A percentile compares a stretch with the other conserved stretches of the same genome.
Conservation (phyloP, 2,797 vertebrate species). For the Todus mexicanus region DNA sequence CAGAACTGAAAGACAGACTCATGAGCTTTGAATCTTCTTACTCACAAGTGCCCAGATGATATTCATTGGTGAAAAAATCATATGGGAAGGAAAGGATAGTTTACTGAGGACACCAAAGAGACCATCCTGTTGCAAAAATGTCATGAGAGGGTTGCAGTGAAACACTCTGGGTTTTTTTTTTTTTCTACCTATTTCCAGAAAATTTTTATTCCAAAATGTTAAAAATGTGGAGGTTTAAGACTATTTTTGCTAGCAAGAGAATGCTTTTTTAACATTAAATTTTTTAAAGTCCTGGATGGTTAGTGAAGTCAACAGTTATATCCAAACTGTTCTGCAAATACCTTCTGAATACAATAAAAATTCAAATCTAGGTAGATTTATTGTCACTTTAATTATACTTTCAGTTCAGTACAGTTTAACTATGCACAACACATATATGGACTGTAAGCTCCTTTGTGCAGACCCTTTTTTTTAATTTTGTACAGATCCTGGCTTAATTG, state of each 20-base stretch:
- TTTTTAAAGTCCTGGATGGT: not conserved
- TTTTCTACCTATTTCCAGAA: not conserved
- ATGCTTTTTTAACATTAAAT: not conserved
- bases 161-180: not conserved
- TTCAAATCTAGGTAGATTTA: not conserved
- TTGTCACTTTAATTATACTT: slow-evolving; percentile 34
- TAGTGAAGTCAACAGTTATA: not conserved
- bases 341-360: not conserved
- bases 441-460: not conserved
- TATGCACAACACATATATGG: not conserved
- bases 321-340: not conserved
- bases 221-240: not conserved
- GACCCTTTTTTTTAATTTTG: not conserved
- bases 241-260: not conserved
- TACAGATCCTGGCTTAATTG: not conserved
- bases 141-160: not conserved
- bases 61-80: not conserved
- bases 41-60: not conserved
- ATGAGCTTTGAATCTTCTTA: not conserved
- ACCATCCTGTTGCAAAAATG: not conserved
- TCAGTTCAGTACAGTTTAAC: not conserved
- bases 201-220: not conserved
- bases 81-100: not conserved
- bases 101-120: not conserved
- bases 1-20: not conserved